Evolutionary conservation across 2,888 invertebrate species (phyloP), one percentile per base, ranked within the genome.

Genomic region (Pecten maximus): DNA sequence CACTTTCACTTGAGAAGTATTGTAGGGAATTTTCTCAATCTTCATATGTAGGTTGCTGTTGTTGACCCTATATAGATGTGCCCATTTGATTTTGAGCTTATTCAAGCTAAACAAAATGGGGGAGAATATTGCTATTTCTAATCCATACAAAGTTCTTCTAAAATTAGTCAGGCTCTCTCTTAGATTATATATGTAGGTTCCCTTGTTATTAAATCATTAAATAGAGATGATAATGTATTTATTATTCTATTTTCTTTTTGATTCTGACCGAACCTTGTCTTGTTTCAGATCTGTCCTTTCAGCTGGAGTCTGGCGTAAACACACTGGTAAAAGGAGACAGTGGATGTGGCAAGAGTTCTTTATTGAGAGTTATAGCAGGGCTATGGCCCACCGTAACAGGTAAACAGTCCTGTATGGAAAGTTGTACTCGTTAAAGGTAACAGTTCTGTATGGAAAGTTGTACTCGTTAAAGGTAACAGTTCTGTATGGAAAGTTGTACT

Each of bases 291-390:
- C 94, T 97, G 88, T 97, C 95, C 48, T 95, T 97, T 54, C 95
- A 96, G 91, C 95, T 97, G 88, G 94, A 95, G 39, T 95, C 96
- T 54, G 97, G 97, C 1, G 95, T 96, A 50, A 97, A 97, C 92
- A 93, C 99, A 88, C 97, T 99, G 87, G 99, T 99, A 93, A 99
- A 99, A 0, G 97, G 99, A 0, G 99, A 99, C 23, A 99, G 99
- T 96, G 99, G 99, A 19, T 99, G 99, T 97, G 99, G 99, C 4
- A 99, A 99, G 96, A 98, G 98, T 87, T 98, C 98, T 0, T 97
- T 99, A 94, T 98, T 99, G 97, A 98, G 99, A 89, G 98, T 99
- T 93, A 97, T 99, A 89, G 98, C 98, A 88, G 99, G 99, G 0
- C 97, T 99, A 40, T 99, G 99, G 99, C 99, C 99, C 0, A 98